Evolutionary conservation across 2,113 vertebrate species (phyloP).

Genomic region (Polyodon spathula): DNA sequence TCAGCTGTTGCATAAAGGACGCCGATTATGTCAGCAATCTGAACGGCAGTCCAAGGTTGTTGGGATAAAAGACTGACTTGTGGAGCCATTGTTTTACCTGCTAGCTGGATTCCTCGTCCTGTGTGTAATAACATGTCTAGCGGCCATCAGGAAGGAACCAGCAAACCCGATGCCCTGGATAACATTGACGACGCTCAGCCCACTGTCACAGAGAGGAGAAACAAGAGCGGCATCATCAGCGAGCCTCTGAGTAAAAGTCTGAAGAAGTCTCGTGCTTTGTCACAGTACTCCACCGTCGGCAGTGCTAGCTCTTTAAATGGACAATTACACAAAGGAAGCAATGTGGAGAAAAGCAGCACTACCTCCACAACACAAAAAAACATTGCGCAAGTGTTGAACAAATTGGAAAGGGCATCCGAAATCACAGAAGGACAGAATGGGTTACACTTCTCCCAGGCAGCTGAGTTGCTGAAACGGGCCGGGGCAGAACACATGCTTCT

Average conservation of each 20-base stretch:
- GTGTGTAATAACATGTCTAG: slow-evolving; percentile 80
- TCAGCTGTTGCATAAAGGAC: slow-evolving; percentile 44
- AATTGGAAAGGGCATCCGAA: slow-evolving; percentile 85
- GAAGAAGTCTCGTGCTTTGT: slow-evolving; percentile 89
- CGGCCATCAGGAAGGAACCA: slow-evolving; percentile 71
- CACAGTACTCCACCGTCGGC: slow-evolving; percentile 84
- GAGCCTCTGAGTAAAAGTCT: slow-evolving; percentile 95
- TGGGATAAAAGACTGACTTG: slow-evolving; percentile 41
- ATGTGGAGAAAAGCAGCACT: slow-evolving; percentile 74
- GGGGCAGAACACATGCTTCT: too few relatives aligned
- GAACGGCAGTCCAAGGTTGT: slow-evolving; percentile 44
- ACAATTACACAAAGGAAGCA: slow-evolving; percentile 56
- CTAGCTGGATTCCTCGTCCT: slow-evolving; percentile 32
- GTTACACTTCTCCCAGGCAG: slow-evolving; percentile 92
- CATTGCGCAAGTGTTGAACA: slow-evolving; percentile 71
- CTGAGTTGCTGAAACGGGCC: slow-evolving; percentile 87
- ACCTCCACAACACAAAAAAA: slow-evolving; percentile 78
- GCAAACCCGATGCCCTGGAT: slow-evolving; percentile 69
- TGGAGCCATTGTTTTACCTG: slow-evolving; percentile 37
- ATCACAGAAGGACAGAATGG: slow-evolving; percentile 87
- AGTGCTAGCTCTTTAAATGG: slow-evolving; percentile 67
- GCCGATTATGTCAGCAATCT: slow-evolving; percentile 54
- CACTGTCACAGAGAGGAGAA: slow-evolving; percentile 75
- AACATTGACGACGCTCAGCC: slow-evolving; percentile 65
- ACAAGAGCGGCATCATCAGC: slow-evolving; percentile 93